Base-by-base conservation (phyloP, 2,113 vertebrate genomes). In the Columbina picui region DNA sequence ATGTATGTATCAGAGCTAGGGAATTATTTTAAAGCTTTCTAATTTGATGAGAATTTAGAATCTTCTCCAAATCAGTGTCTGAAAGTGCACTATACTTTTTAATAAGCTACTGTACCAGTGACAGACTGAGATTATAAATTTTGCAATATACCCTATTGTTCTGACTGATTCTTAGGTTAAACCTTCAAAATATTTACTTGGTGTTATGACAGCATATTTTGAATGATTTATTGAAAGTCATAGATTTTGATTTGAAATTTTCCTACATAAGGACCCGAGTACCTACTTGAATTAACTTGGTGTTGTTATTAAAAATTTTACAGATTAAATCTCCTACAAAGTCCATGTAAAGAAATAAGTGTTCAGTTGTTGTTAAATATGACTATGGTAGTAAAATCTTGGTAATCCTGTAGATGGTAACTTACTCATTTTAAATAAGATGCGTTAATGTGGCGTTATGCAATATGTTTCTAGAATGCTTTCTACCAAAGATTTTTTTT, bases 141-240 rank as follows among this genome's bases (percentile, higher is more conserved):
- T 90, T 87, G 32, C 23, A 50, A 0, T 73, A 16, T 20, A 5
- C 15, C 26, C 6, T 75, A 32, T 71, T 69, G 7, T 78, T 84
- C 52, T 63, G 22, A 45, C 21, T 39, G 27, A 81, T 61, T 61
- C 10, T 74, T 47, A 38, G 34, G 25, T 75, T 81, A 95, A 78
- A 41, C 10, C 25, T 89, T 86, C 34, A 84, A 81, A 84, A 71
- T 61, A 70, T 19, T 75, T 88, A 20, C 7, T 19, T 74, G 7
- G 6, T 94, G 16, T 69, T 89, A 50, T 30, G 32, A 34, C 26
- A 84, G 38, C 26, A 3, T 75, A 56, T 83, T 79, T 73, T 70
- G 56, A 5, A 34, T 89, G 15, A 70, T 41, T 76, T 77, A 50
- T 73, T 0, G 0, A 43, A 43, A 61, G 9, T 47, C 3, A 0